phyloP scores from a whole-genome alignment of 2,888 invertebrate genomes.

The Drosophila emarginata region DNA sequence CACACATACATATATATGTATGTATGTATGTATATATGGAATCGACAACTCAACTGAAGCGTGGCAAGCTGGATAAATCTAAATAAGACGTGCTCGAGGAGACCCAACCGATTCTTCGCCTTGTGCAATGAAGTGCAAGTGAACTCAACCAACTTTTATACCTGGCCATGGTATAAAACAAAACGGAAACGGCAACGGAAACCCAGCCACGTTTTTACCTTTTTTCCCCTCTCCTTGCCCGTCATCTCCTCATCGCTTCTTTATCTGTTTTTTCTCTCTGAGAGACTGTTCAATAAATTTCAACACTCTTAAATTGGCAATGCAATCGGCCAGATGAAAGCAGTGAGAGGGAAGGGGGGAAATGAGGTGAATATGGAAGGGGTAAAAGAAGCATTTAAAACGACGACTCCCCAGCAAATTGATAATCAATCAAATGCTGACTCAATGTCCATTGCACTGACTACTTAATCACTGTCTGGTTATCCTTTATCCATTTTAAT shows the following conservation, averaged over 20 bases:
- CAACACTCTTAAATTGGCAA: slow-evolving; percentile 48
- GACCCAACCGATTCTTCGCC: background rate
- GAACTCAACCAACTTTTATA: slow-evolving; percentile 48
- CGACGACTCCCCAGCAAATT: slow-evolving; percentile 53
- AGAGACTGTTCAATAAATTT: slow-evolving; percentile 61
- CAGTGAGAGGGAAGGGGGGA: slow-evolving; percentile 18
- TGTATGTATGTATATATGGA: no score
- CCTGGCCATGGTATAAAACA: slow-evolving; percentile 41
- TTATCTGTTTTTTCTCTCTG: background rate
- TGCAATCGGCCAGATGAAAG: slow-evolving; percentile 41
- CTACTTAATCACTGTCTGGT: slow-evolving; percentile 73
- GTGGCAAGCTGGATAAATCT: slow-evolving; percentile 70
- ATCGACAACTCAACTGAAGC: slow-evolving; percentile 73
- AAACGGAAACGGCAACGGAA: slow-evolving; percentile 52
- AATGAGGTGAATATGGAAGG: background rate
- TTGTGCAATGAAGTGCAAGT: slow-evolving; percentile 74
- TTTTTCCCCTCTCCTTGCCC: background rate
- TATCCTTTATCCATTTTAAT: slow-evolving; percentile 32
- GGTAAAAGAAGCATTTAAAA: slow-evolving; percentile 27
- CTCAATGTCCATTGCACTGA: slow-evolving; percentile 48
- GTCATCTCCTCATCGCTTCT: background rate
- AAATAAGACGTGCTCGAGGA: slow-evolving; percentile 71
- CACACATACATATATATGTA: slow-evolving; percentile 20
- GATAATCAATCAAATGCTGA: slow-evolving; percentile 74
- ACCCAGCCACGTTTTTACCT: slow-evolving; percentile 54